Percentiles rank a stretch among this genome's conserved stretches.
phyloP scores from a whole-genome alignment of 2,797 vertebrate genomes.

The Garrulus glandarius region DNA sequence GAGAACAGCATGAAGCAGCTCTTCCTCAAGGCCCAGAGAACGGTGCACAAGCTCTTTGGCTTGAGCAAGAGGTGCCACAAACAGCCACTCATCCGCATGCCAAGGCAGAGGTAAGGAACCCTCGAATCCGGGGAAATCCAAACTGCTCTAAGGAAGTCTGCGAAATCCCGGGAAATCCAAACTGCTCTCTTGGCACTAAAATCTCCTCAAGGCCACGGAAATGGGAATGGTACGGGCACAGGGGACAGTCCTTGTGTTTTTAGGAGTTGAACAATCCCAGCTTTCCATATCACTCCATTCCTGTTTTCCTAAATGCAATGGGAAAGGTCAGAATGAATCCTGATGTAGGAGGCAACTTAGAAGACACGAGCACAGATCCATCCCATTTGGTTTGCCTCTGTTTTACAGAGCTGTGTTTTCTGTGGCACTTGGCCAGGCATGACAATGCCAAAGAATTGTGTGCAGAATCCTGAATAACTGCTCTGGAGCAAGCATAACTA shows the following conservation, averaged over 20 bases:
- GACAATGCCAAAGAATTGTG: neutral
- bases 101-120: conserved; percentile 84
- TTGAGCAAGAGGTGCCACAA: conserved; percentile 94
- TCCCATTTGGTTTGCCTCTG: neutral
- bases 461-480: neutral
- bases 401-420: neutral
- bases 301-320: neutral
- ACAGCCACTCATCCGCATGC: conserved; percentile 89
- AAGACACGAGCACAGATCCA: neutral
- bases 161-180: neutral
- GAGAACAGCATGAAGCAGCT: conserved; percentile 89
- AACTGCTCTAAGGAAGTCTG: conserved; percentile 58
- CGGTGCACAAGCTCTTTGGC: conserved; percentile 94
- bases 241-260: neutral
- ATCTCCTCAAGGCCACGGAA: neutral
- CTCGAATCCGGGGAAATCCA: neutral
- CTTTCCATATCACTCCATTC: neutral
- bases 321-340: neutral
- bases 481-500: neutral
- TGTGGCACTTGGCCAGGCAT: neutral
- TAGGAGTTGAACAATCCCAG: neutral
- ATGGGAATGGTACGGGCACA: neutral
- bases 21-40: conserved; percentile 88
- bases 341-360: neutral
- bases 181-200: neutral